Evolutionary conservation across 2,888 invertebrate species (phyloP).

Genomic region (Hirtodrosophila cameraria): DNA sequence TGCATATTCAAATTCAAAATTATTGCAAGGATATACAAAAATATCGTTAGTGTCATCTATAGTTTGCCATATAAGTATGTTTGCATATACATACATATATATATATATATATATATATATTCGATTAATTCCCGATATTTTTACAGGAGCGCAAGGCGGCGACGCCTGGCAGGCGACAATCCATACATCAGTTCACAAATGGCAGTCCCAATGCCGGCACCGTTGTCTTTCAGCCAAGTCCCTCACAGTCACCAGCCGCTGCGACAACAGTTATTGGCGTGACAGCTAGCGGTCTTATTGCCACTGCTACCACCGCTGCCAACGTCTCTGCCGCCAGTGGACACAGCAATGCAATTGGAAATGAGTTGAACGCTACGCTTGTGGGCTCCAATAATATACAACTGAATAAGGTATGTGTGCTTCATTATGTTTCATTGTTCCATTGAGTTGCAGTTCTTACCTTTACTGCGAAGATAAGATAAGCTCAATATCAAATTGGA

Average conservation of each 20-base stretch:
- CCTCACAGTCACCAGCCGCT: conserved; percentile 84
- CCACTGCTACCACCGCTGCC: conserved; percentile 61
- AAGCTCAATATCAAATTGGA: conserved; percentile 47
- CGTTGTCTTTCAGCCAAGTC: conserved; percentile 84
- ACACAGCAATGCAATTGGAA: conserved; percentile 79
- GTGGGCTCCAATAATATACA: conserved; percentile 85
- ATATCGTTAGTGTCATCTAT: too few species aligned
- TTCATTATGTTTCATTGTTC: too few species aligned
- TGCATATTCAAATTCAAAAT: too few species aligned
- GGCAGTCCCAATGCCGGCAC: conserved; percentile 84
- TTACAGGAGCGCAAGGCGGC: conserved; percentile 84
- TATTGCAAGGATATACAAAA: too few species aligned
- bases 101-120: too few species aligned
- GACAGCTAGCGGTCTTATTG: conserved; percentile 79
- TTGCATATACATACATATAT: conserved; percentile 2
- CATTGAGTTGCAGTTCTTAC: conserved; percentile 5
- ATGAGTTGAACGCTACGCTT: conserved; percentile 84
- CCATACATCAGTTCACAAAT: conserved; percentile 84
- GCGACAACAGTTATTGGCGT: conserved; percentile 84
- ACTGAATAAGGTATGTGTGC: conserved; percentile 83
- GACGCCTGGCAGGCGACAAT: conserved; percentile 84
- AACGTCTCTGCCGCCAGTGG: conserved; percentile 39
- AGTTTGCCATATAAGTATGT: too few species aligned
- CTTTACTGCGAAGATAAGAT: conserved; percentile 36
- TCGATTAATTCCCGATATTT: too few species aligned